Evolutionary conservation across 2,113 vertebrate species (phyloP).

Genomic region (Melospiza melodia): DNA sequence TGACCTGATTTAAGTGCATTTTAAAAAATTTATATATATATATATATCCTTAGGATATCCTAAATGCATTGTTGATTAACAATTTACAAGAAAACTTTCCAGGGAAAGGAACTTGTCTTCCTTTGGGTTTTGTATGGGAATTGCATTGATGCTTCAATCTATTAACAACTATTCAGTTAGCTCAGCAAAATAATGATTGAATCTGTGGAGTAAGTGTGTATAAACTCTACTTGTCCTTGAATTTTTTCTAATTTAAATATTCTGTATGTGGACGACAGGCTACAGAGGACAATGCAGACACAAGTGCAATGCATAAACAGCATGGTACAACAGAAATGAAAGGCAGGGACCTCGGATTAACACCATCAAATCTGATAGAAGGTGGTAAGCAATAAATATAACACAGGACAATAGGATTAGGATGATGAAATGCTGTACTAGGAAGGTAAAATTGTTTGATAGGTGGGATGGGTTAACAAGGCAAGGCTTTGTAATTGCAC

Average conservation of each 20-base stretch:
- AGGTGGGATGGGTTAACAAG: background rate
- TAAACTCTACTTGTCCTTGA: background rate
- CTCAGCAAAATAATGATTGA: background rate
- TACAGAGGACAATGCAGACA: slow-evolving; percentile 7
- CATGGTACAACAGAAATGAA: background rate
- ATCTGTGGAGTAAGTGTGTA: background rate
- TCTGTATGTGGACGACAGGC: background rate
- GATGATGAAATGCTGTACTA: background rate
- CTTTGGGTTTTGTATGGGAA: background rate
- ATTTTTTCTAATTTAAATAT: slow-evolving; percentile 22
- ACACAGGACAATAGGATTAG: background rate
- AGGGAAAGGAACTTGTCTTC: background rate
- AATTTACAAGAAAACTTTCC: background rate
- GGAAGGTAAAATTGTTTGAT: background rate
- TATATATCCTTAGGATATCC: background rate
- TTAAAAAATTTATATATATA: background rate
- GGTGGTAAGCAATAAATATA: background rate
- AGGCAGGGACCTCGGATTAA: background rate
- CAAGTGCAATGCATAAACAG: background rate
- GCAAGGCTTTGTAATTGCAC: background rate
- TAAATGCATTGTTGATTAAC: background rate
- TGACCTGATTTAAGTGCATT: background rate
- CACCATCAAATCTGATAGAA: background rate
- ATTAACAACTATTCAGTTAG: background rate
- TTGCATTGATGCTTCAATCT: background rate